These are phyloP conservation scores for Oncorhynchus clarkii DNA, from an alignment of 2,113 vertebrate species.

Conservation along the genomic window DNA sequence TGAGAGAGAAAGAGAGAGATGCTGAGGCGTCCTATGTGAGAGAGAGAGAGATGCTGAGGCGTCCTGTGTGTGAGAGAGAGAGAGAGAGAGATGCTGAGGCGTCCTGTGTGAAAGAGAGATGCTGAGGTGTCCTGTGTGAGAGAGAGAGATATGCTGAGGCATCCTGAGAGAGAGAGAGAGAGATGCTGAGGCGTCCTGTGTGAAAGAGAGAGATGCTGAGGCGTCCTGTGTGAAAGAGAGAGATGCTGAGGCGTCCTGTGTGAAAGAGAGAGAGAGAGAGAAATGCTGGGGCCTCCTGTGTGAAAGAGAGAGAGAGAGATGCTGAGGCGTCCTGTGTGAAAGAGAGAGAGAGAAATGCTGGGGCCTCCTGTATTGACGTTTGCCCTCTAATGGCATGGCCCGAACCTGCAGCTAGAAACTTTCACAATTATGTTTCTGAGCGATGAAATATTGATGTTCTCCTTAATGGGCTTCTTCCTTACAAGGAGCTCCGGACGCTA, in stretches of 20 bases:
- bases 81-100: not conserved
- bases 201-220: slow-evolving; percentile 27
- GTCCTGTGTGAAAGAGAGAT: too few relatives aligned
- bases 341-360: not conserved
- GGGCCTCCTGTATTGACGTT: slow-evolving; percentile 63
- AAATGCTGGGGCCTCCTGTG: slow-evolving; percentile 39
- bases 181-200: not conserved
- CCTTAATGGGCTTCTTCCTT: slow-evolving; percentile 76
- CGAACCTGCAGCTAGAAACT: slow-evolving; percentile 43
- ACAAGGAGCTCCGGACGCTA: slow-evolving; percentile 42
- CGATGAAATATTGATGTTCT: slow-evolving; percentile 94
- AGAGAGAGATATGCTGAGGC: not conserved
- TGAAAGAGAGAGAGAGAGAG: slow-evolving; percentile 1
- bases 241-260: slow-evolving; percentile 35
- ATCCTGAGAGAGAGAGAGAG: not conserved
- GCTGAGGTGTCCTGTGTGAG: too few relatives aligned
- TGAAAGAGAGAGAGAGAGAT: not conserved
- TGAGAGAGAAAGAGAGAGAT: slow-evolving; percentile 7
- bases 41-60: slow-evolving; percentile 1
- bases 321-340: too few relatives aligned
- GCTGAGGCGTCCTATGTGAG: too few relatives aligned
- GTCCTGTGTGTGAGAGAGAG: too few relatives aligned
- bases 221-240: slow-evolving; percentile 27
- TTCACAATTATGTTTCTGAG: slow-evolving; percentile 67
- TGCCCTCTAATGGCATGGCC: slow-evolving; percentile 68